These are phyloP conservation scores for Tamandua tetradactyla DNA, from an alignment of 2,797 vertebrate genomes.

Conservation along the genomic window DNA sequence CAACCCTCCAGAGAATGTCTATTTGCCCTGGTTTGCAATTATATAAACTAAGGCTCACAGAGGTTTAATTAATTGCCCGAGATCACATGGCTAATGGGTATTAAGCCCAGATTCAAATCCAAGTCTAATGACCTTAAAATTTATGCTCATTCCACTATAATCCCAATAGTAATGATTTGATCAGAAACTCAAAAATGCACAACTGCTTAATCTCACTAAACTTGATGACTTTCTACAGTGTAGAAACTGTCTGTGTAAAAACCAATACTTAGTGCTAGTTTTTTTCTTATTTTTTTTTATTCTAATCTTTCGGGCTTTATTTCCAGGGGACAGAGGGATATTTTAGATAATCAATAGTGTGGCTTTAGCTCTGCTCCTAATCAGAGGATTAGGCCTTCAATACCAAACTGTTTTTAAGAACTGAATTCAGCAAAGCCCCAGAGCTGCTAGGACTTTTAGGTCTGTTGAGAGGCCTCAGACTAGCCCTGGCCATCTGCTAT, in stretches of 20 bases:
- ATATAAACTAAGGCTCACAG: not conserved
- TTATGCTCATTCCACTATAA: not conserved
- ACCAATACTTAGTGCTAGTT: not conserved
- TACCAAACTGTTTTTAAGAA: not conserved
- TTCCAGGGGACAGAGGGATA: not conserved
- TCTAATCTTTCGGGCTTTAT: not conserved
- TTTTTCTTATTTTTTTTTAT: not conserved
- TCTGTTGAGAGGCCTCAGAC: not conserved
- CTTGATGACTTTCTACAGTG: not conserved
- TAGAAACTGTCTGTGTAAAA: not conserved
- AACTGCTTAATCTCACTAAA: not conserved
- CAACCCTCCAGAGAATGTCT: not conserved
- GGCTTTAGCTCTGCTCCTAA: not conserved
- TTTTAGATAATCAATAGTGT: not conserved
- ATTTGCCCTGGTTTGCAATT: not conserved
- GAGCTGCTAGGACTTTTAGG: not conserved
- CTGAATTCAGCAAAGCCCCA: not conserved
- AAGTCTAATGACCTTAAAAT: not conserved
- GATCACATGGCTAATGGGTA: not conserved
- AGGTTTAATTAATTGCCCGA: not conserved
- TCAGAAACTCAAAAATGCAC: not conserved
- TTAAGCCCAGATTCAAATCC: not conserved
- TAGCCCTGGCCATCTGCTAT: not conserved
- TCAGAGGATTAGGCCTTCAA: not conserved
- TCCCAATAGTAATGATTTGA: not conserved